Evolutionary conservation across 2,888 invertebrate species (phyloP).

Genomic region (Sarcophaga subvicina): DNA sequence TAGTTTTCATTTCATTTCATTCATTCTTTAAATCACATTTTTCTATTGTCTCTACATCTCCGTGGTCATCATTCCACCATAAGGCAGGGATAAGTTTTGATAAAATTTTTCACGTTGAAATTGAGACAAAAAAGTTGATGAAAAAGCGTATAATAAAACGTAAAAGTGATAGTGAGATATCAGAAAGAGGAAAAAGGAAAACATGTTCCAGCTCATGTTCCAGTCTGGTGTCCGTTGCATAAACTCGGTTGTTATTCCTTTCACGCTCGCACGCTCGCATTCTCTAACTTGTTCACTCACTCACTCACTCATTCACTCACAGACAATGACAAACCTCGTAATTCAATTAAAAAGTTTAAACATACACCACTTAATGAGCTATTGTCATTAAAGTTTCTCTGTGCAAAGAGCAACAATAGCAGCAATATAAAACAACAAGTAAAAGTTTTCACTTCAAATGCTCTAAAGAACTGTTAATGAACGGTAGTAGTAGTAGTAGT

Average conservation of each 20-base stretch:
- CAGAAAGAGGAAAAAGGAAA: slow-evolving; percentile 38
- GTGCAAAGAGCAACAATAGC: slow-evolving; percentile 25
- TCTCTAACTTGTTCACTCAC: background rate
- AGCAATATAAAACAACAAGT: background rate
- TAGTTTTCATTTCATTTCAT: slow-evolving; percentile 38
- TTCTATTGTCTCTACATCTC: background rate
- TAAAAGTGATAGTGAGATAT: background rate
- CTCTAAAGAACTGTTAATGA: slow-evolving; percentile 54
- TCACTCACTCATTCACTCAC: background rate
- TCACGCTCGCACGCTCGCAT: background rate
- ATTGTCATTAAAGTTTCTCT: slow-evolving; percentile 66
- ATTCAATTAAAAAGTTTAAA: slow-evolving; percentile 71
- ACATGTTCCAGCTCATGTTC: slow-evolving; percentile 54
- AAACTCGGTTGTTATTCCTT: background rate
- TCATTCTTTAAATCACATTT: too few species aligned
- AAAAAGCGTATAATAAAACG: slow-evolving; percentile 23
- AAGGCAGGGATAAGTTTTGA: slow-evolving; percentile 47
- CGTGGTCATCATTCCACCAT: slow-evolving; percentile 4
- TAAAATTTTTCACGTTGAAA: slow-evolving; percentile 26
- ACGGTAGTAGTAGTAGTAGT: slow-evolving; percentile 23
- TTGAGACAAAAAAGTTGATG: slow-evolving; percentile 18
- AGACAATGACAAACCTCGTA: slow-evolving; percentile 64
- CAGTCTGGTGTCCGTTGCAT: slow-evolving; percentile 53
- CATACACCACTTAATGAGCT: slow-evolving; percentile 68
- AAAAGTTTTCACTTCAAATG: slow-evolving; percentile 49